Conservation (phyloP, 2,888 invertebrate genomes). For the Itoplectis maculator region DNA sequence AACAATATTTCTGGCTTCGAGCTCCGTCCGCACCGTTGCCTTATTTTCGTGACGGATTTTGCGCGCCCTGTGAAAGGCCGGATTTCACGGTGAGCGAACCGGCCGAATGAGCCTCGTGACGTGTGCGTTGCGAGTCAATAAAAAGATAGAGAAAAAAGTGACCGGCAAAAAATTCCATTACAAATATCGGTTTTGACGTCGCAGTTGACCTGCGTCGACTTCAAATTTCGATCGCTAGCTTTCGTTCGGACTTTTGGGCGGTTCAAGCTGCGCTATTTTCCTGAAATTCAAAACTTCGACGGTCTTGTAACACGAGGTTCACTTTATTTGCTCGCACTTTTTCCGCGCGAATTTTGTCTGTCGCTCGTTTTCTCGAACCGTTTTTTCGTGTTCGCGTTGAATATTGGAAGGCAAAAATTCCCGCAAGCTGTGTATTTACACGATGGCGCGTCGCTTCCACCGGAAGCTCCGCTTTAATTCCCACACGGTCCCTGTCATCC, state of each 20-base stretch:
- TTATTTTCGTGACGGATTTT: slow-evolving; percentile 4
- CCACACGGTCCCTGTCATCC: too few species aligned
- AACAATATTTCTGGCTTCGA: not conserved
- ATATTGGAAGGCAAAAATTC: slow-evolving; percentile 25
- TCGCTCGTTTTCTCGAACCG: not conserved
- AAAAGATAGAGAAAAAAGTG: not conserved
- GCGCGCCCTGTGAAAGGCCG: slow-evolving; percentile 27
- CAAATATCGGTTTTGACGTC: not conserved
- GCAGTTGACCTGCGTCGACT: not conserved
- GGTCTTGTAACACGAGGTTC: slow-evolving; percentile 40
- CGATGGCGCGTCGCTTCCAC: not conserved
- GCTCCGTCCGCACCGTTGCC: not conserved
- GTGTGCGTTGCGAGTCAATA: not conserved
- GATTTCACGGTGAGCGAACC: slow-evolving; percentile 40
- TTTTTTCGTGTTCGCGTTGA: not conserved
- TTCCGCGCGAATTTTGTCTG: not conserved
- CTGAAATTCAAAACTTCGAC: slow-evolving; percentile 49
- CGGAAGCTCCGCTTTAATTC: slow-evolving; percentile 38
- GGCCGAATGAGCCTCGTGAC: not conserved
- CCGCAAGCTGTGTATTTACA: slow-evolving; percentile 22
- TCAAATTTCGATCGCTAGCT: not conserved
- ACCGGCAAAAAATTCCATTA: not conserved
- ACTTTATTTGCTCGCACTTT: slow-evolving; percentile 9
- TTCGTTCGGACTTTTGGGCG: not conserved
- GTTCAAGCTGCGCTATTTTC: not conserved